Evolutionary conservation across 2,113 vertebrate species (phyloP).

Genomic region (Steatornis caripensis): DNA sequence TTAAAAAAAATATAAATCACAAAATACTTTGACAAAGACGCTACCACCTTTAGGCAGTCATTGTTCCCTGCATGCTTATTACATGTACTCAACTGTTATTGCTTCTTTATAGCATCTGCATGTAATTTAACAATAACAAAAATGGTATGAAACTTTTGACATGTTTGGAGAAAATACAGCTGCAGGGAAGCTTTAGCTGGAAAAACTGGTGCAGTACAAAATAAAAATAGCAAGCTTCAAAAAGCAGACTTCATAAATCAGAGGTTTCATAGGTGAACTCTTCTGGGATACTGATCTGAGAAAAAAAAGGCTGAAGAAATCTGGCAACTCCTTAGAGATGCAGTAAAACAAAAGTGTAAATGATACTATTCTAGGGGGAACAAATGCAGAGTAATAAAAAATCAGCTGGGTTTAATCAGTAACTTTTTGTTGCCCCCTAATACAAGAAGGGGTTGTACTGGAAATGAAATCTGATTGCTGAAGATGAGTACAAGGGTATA

Average conservation of each 20-base stretch:
- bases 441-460: neutral
- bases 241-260: slow-evolving; percentile 35
- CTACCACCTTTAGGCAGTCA: neutral
- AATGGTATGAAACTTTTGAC: neutral
- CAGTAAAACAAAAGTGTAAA: slow-evolving; percentile 1
- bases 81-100: neutral
- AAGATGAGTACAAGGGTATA: neutral
- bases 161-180: slow-evolving; percentile 21
- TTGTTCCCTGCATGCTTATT: neutral
- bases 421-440: neutral
- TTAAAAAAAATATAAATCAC: neutral
- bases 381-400: neutral
- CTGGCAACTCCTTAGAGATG: neutral
- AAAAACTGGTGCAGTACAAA: neutral
- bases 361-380: neutral
- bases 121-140: neutral
- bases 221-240: slow-evolving; percentile 1
- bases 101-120: neutral
- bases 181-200: neutral
- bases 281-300: neutral
- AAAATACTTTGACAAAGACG: neutral
- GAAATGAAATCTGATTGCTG: neutral
- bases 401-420: neutral
- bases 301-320: neutral
- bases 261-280: neutral